Evolutionary conservation across 2,797 vertebrate species (phyloP), one percentile per base, ranked within the genome.

Genomic region (Notolepis coatsorum): DNA sequence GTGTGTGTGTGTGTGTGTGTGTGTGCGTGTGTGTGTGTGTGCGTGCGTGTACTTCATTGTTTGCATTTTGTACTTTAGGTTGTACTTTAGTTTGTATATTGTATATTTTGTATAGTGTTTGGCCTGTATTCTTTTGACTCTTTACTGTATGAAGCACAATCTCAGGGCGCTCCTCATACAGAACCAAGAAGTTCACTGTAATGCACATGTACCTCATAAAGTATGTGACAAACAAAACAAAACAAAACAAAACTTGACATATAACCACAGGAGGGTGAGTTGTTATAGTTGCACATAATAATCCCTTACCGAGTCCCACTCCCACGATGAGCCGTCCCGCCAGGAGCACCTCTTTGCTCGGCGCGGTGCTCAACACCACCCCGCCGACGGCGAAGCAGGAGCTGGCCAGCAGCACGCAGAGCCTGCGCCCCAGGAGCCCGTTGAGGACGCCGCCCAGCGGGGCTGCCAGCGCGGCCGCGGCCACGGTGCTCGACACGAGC

Each of bases 281-380:
- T n/a, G 47, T 31, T 13, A 42, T 27, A 30, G 9, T 15, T 17
- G 20, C 20, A 35, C 13, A 7, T 10, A 21, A 17, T n/a, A 42
- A n/a, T n/a, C n/a, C 89, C 96, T 96, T 92, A 99, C 97, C 97
- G 12, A 99, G 94, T 72, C 96, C 97, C 50, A 97, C 87, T 75
- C 97, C 97, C 12, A 99, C 96, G 65, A 98, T 77, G 65, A 99
- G 71, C 52, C 96, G 94, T 43, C 96, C 97, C 10, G 87, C 89
- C 67, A 99, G 92, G 45, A 99, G 90, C 13, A 92, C 93, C 88
- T 97, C 95, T 82, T 96, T 97, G 53, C 89, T 87, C n/a, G 80
- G 87, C 2, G 96, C 95, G 30, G 89, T 90, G 56, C 95, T 94
- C 79, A 98, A 89, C 51, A 97, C 89, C 23, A 92, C 87, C 1